These are phyloP conservation scores for Adrianichthys oophorus DNA, from an alignment of 2,797 vertebrate species.

Conservation along the genomic window DNA sequence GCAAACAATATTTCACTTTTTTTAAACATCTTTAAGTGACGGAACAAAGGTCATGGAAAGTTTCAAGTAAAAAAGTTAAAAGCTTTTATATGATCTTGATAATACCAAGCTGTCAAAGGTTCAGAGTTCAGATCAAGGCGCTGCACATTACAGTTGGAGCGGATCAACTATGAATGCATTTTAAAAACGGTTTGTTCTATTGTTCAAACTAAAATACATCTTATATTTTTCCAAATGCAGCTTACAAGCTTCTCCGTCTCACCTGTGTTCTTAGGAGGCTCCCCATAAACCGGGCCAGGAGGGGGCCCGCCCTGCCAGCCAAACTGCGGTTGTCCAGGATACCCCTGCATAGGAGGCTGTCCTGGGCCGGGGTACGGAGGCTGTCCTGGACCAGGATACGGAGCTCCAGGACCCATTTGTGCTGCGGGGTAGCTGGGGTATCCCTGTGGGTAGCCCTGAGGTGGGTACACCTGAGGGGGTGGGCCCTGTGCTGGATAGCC, in stretches of 20 bases:
- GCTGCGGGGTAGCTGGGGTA: conserved; percentile 77
- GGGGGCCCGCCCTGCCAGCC: conserved; percentile 88
- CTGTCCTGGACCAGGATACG: conserved; percentile 76
- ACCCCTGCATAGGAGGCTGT: conserved; percentile 71
- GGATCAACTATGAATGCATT: not conserved
- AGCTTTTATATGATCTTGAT: too few relatives aligned
- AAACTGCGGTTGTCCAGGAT: conserved; percentile 80
- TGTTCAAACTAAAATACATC: too few relatives aligned
- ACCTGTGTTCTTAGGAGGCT: conserved; percentile 96
- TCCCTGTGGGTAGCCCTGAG: conserved; percentile 74
- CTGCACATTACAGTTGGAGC: not conserved
- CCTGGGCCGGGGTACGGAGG: conserved; percentile 75
- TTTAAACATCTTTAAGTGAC: too few relatives aligned
- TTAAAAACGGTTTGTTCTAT: too few relatives aligned
- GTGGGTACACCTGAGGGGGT: conserved; percentile 76
- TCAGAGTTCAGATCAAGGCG: not conserved
- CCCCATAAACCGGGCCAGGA: conserved; percentile 83
- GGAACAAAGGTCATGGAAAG: too few relatives aligned
- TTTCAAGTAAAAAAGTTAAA: too few relatives aligned
- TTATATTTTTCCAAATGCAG: not conserved
- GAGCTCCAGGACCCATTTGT: conserved; percentile 66
- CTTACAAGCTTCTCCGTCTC: conserved; percentile 22
- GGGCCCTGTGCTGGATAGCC: conserved; percentile 82
- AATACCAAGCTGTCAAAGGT: too few relatives aligned
- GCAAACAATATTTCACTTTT: too few relatives aligned